Evolutionary conservation across 1,140 invertebrate species (phyloP).

Genomic region (Sycophaga agraensis): DNA sequence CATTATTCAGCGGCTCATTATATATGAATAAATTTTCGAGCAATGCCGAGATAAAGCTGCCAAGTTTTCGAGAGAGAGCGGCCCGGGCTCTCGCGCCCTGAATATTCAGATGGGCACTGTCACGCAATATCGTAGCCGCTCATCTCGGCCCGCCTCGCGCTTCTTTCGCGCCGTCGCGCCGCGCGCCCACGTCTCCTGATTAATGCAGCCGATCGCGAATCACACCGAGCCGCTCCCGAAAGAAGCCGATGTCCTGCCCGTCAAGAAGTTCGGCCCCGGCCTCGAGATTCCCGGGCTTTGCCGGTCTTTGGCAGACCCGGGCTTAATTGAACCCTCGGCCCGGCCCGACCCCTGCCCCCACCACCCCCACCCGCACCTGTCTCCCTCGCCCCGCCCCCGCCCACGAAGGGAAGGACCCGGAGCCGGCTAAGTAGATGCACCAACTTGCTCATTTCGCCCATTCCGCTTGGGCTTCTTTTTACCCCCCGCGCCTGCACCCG

Average conservation of each 20-base stretch:
- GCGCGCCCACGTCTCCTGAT: slow-evolving; percentile 36
- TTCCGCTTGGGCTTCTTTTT: too few relatives aligned
- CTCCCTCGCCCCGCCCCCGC: too few relatives aligned
- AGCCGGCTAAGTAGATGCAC: too few relatives aligned
- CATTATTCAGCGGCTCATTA: slow-evolving; percentile 58
- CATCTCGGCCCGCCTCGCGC: slow-evolving; percentile 47
- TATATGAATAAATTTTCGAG: slow-evolving; percentile 62
- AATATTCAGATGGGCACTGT: slow-evolving; percentile 58
- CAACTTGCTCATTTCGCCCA: too few relatives aligned
- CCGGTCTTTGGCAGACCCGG: not conserved
- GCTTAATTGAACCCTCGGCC: slow-evolving; percentile 3
- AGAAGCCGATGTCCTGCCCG: not conserved
- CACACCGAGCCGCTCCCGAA: slow-evolving; percentile 20
- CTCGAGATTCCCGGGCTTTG: not conserved
- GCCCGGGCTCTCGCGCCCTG: slow-evolving; percentile 38
- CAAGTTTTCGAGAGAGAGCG: slow-evolving; percentile 55
- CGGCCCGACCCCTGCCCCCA: too few relatives aligned
- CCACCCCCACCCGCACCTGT: too few relatives aligned
- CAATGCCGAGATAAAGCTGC: slow-evolving; percentile 60
- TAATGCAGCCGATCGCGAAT: slow-evolving; percentile 44
- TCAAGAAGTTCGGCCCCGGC: not conserved
- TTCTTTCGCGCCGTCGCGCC: slow-evolving; percentile 31
- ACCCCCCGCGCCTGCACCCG: too few relatives aligned
- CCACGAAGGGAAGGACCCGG: too few relatives aligned
- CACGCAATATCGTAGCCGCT: slow-evolving; percentile 58